Percentiles rank a stretch among this genome's conserved stretches.
phyloP scores from a whole-genome alignment of 2,888 invertebrate genomes.

The Neria commutata region DNA sequence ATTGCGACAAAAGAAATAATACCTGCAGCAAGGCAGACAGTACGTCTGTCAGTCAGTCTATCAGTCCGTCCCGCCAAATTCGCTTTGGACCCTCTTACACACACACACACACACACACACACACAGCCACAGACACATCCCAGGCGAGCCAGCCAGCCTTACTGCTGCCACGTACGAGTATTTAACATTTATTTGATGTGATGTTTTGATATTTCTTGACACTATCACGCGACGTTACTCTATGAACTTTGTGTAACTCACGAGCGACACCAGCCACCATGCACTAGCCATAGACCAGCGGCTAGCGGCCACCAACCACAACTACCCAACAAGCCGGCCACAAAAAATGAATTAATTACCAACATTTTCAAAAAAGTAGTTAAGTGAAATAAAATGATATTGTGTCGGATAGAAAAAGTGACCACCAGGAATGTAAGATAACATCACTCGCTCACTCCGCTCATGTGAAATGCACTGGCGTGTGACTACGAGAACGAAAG shows the following conservation, averaged over 20 bases:
- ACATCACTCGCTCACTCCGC: constrained; percentile 47
- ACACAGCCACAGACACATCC: constrained; percentile 5
- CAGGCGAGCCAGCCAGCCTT: constrained; percentile 28
- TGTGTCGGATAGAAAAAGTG: constrained; percentile 52
- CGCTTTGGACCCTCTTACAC: too few relatives aligned
- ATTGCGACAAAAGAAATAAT: constrained; percentile 15
- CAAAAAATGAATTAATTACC: constrained; percentile 57
- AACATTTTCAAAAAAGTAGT: constrained; percentile 50
- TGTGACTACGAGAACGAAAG: constrained; percentile 13
- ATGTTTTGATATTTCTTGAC: constrained; percentile 63
- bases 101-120: too few relatives aligned
- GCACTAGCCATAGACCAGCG: constrained; percentile 28
- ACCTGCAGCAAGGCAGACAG: constrained; percentile 9
- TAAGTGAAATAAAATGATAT: constrained; percentile 51
- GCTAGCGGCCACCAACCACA: constrained; percentile 24
- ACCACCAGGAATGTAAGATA: constrained; percentile 56
- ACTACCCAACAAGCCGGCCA: constrained; percentile 26
- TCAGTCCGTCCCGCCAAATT: background rate
- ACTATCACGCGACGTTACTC: constrained; percentile 56
- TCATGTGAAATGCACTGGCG: constrained; percentile 19
- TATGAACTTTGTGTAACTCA: constrained; percentile 15
- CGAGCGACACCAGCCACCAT: background rate
- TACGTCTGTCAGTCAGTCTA: constrained; percentile 8
- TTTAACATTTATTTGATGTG: constrained; percentile 62
- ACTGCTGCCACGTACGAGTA: constrained; percentile 33